Evolutionary conservation across 1,140 invertebrate species (phyloP).

Genomic region (Diabrotica virgifera): DNA sequence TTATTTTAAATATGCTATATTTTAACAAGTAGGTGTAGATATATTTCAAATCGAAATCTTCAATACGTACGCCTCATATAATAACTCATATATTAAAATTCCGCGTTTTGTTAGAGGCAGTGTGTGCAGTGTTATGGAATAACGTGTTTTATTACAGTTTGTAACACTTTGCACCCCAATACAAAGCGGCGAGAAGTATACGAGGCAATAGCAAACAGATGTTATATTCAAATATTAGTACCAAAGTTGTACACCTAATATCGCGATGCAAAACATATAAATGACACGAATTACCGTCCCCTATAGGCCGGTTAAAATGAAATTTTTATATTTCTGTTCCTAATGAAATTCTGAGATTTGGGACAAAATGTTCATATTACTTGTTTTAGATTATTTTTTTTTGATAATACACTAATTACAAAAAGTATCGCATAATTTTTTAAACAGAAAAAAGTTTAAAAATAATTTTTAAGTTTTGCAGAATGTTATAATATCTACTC

Average conservation of each 20-base stretch:
- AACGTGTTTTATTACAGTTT: conserved; percentile 19
- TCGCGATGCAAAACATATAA: conserved; percentile 15
- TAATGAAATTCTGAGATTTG: too few species aligned
- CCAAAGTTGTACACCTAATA: conserved; percentile 13
- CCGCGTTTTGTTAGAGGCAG: conserved; percentile 8
- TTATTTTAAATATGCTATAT: too few species aligned
- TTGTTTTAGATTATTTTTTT: too few species aligned
- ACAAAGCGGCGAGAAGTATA: background rate
- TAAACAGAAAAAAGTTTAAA: too few species aligned
- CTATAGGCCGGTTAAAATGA: background rate
- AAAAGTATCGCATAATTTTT: too few species aligned
- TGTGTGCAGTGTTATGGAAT: conserved; percentile 9
- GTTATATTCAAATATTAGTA: conserved; percentile 20
- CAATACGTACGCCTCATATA: background rate
- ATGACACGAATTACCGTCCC: conserved; percentile 13
- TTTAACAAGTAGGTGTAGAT: too few species aligned
- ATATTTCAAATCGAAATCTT: too few species aligned
- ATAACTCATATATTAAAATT: conserved; percentile 19
- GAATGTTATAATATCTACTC: too few species aligned
- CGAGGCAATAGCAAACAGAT: conserved; percentile 18
- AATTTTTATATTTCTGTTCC: background rate
- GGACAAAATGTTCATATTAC: too few species aligned
- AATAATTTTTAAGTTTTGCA: too few species aligned
- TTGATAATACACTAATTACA: too few species aligned
- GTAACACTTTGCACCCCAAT: conserved; percentile 19